These are phyloP conservation scores for Orchesella flavescens DNA, from an alignment of 2,888 invertebrate genomes.

Conservation along the genomic window DNA sequence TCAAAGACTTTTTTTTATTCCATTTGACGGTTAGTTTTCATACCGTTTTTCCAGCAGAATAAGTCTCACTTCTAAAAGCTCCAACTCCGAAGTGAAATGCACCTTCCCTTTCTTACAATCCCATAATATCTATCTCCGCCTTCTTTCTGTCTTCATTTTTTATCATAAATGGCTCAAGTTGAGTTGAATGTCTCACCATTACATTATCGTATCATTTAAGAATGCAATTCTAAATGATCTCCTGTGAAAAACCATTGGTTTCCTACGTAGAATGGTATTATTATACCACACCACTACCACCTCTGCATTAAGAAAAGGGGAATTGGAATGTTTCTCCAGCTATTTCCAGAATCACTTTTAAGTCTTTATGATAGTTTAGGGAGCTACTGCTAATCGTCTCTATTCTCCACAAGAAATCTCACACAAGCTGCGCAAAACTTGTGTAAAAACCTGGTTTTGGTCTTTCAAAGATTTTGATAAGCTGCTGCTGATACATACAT, in stretches of 20 bases:
- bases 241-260: neutral
- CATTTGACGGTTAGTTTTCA: no score
- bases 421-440: neutral
- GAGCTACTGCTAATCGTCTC: constrained; percentile 23
- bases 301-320: no score
- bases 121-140: constrained; percentile 8
- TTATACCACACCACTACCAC: no score
- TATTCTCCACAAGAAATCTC: neutral
- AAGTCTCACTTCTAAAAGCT: no score
- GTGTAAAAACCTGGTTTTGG: neutral
- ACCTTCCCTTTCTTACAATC: neutral
- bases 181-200: constrained; percentile 10
- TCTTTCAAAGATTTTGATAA: constrained; percentile 15
- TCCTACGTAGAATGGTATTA: neutral
- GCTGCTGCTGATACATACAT: constrained; percentile 16
- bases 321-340: constrained; percentile 7
- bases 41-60: no score
- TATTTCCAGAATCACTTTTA: neutral
- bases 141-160: neutral
- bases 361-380: constrained; percentile 6
- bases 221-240: constrained; percentile 20
- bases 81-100: no score
- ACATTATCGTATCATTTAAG: constrained; percentile 23
- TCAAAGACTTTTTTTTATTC: no score
- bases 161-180: neutral